These are phyloP conservation scores for Montifringilla adamsi DNA, from an alignment of 2,113 vertebrate species.

Conservation along the genomic window DNA sequence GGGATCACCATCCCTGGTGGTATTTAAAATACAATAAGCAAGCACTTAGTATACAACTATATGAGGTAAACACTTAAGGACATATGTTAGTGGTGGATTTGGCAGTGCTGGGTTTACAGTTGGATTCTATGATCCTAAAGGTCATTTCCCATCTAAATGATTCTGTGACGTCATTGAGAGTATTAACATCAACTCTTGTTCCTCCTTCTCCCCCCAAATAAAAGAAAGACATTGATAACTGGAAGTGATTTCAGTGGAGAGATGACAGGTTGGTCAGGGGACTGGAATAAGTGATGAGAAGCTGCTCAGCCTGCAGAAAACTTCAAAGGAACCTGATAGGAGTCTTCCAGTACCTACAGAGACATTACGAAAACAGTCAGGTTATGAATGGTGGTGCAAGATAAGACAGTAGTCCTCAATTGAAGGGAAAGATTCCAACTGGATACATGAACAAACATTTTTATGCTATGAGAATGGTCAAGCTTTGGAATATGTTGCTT, in stretches of 20 bases:
- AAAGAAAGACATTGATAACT: background rate
- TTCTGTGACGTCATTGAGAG: background rate
- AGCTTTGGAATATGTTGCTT: background rate
- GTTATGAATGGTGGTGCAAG: background rate
- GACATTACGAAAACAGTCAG: background rate
- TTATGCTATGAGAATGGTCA: fast-evolving
- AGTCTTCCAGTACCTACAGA: background rate
- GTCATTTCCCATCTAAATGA: background rate
- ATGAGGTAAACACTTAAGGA: background rate
- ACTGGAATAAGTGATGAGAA: background rate
- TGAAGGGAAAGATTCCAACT: background rate
- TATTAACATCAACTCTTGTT: background rate
- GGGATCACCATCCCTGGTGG: background rate
- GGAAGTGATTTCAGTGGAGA: background rate
- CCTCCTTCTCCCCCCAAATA: background rate
- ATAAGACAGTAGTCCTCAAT: background rate
- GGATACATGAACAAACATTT: background rate
- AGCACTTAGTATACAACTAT: background rate
- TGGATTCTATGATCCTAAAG: background rate
- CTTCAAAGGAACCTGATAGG: background rate
- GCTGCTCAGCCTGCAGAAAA: background rate
- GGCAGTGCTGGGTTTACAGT: background rate
- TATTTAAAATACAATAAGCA: background rate
- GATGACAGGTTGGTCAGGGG: background rate
- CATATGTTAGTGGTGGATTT: background rate